Evolutionary conservation across 2,888 invertebrate genomes (phyloP).

Genomic region (Athripsodes cinereus): DNA sequence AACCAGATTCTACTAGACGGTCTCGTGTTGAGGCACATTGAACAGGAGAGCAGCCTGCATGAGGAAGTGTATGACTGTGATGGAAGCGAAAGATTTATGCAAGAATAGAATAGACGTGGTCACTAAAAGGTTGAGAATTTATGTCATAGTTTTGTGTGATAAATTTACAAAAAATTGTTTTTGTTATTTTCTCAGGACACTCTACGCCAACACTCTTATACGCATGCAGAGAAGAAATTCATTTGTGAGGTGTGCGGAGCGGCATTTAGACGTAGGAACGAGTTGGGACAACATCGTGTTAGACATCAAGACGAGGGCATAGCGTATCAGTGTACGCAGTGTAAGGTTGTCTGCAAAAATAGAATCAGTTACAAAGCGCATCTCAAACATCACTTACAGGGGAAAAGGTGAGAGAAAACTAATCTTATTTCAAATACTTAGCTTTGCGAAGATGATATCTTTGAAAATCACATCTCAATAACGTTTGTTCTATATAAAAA

Average conservation of each 20-base stretch:
- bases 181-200: conserved; percentile 22
- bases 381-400: conserved; percentile 23
- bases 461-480: too few relatives aligned
- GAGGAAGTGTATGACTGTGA: too few relatives aligned
- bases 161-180: not conserved
- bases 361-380: conserved; percentile 27
- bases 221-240: conserved; percentile 24
- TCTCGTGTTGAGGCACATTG: too few relatives aligned
- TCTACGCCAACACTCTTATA: conserved; percentile 27
- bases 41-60: not conserved
- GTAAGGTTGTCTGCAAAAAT: conserved; percentile 27
- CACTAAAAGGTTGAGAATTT: too few relatives aligned
- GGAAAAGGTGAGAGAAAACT: conserved; percentile 23
- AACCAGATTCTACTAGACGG: too few relatives aligned
- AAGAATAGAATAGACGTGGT: too few relatives aligned
- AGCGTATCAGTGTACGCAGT: conserved; percentile 22
- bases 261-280: conserved; percentile 27
- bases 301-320: conserved; percentile 26
- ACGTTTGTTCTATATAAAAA: too few relatives aligned
- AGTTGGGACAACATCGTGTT: conserved; percentile 27
- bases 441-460: too few relatives aligned
- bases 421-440: not conserved
- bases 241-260: conserved; percentile 29
- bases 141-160: too few relatives aligned
- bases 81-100: too few relatives aligned